Evolutionary conservation across 2,113 vertebrate species (phyloP), one percentile per base, ranked within the genome.

Genomic region (Neodontobutis hainanensis): DNA sequence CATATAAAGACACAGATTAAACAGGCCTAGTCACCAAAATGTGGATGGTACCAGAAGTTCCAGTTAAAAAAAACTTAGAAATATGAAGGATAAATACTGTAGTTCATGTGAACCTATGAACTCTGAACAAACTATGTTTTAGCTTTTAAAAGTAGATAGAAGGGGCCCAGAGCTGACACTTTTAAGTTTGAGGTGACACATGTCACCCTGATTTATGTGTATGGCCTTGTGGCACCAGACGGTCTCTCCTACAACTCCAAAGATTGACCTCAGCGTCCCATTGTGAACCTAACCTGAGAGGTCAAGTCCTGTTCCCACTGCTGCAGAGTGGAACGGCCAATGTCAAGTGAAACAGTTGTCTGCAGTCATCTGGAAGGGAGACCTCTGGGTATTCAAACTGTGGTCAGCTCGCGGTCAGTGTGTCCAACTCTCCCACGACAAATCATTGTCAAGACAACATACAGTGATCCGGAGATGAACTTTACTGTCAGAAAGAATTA

Each of bases 281-380:
- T 14, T 0, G 44, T 77, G 69, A 80, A 78, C 79, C 65, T 1
- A 58, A 62, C 61, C 75, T 72, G 69, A 64, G 51, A 42, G 72
- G 77, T 77, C 80, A 61, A 52, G 61, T 52, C 70, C n/a, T 7
- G 6, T 67, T n/a, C 36, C 78, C 62, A 68, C 68, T 51, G 61
- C 68, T 65, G 70, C 68, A 50, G 61, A 65, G 79, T 68, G 0
- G 44, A 75, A 56, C 49, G 10, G 65, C 53, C 77, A 73, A 79
- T 74, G 80, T 82, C 73, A 87, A 85, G 62, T 68, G 75, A 77
- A 81, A 67, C 73, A 68, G 70, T 82, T 74, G 75, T 83, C 73
- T 74, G 65, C 75, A 69, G 57, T 84, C 80, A 80, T 78, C 76
- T 82, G 78, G 70, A 82, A 73, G 65, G 59, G 69, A 55, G 67